These are phyloP conservation scores for Pachyrhynchus sulphureomaculatus DNA, from an alignment of 1,140 invertebrate species.

Conservation along the genomic window DNA sequence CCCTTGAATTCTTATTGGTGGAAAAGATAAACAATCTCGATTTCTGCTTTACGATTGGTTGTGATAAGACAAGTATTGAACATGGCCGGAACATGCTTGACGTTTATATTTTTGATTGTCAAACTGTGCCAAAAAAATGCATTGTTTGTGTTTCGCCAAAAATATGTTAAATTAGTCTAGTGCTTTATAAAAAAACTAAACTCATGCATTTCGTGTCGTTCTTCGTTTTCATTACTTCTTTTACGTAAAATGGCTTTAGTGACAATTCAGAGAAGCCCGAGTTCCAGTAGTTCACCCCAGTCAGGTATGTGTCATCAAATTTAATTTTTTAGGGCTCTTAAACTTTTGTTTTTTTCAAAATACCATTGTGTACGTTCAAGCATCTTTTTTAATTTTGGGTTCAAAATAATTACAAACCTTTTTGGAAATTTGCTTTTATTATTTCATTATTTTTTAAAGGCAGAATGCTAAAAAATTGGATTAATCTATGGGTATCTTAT, in stretches of 20 bases:
- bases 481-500: no score
- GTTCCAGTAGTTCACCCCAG: conserved; percentile 66
- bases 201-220: conserved; percentile 25
- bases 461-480: no score
- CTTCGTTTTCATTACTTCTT: neutral
- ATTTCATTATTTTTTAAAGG: no score
- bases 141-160: conserved; percentile 24
- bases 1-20: conserved; percentile 9
- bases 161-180: conserved; percentile 32
- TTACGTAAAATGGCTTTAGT: conserved; percentile 62
- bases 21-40: conserved; percentile 2
- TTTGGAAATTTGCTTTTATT: neutral
- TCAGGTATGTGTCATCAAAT: conserved; percentile 33
- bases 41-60: conserved; percentile 23
- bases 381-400: no score
- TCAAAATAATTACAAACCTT: no score
- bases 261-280: conserved; percentile 69
- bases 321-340: no score
- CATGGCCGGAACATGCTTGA: conserved; percentile 31
- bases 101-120: conserved; percentile 29
- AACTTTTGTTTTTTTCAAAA: no score
- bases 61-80: conserved; percentile 31
- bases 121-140: conserved; percentile 33
- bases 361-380: neutral
- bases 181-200: conserved; percentile 13